phyloP scores from a whole-genome alignment of 2,888 invertebrate species.

The Lithodes maja region DNA sequence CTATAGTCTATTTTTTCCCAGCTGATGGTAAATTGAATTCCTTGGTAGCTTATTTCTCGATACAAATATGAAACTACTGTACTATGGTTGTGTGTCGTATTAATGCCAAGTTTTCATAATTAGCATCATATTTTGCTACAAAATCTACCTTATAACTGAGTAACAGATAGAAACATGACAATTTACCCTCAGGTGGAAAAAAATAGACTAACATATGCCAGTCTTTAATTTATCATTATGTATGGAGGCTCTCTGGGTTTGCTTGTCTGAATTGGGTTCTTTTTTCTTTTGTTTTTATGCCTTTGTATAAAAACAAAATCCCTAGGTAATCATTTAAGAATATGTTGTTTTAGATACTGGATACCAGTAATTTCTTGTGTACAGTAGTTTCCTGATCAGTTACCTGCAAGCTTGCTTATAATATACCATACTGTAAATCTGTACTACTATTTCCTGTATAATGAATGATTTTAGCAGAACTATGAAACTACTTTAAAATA shows the following conservation, averaged over 20 bases:
- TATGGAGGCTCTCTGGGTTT: neutral
- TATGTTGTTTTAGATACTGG: too few relatives aligned
- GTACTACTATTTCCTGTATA: neutral
- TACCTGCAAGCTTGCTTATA: neutral
- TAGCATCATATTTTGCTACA: too few relatives aligned
- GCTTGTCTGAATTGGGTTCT: neutral
- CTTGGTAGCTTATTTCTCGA: too few relatives aligned
- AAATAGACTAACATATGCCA: neutral
- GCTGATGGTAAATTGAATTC: too few relatives aligned
- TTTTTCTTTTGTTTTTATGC: neutral
- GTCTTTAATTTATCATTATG: neutral
- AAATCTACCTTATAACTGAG: too few relatives aligned
- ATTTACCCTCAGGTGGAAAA: neutral
- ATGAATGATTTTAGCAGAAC: neutral
- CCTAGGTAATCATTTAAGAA: too few relatives aligned
- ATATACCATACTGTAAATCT: neutral
- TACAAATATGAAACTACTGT: too few relatives aligned
- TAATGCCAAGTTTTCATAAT: too few relatives aligned
- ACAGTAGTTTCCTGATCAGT: neutral
- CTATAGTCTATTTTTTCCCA: too few relatives aligned
- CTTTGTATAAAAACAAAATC: too few relatives aligned
- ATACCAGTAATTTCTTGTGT: neutral
- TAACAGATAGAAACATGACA: neutral
- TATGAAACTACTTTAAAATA: neutral
- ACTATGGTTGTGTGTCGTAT: too few relatives aligned